Evolutionary conservation across 2,888 invertebrate genomes (phyloP), one percentile per base, ranked within the genome.

Genomic region (Acleris literana): DNA sequence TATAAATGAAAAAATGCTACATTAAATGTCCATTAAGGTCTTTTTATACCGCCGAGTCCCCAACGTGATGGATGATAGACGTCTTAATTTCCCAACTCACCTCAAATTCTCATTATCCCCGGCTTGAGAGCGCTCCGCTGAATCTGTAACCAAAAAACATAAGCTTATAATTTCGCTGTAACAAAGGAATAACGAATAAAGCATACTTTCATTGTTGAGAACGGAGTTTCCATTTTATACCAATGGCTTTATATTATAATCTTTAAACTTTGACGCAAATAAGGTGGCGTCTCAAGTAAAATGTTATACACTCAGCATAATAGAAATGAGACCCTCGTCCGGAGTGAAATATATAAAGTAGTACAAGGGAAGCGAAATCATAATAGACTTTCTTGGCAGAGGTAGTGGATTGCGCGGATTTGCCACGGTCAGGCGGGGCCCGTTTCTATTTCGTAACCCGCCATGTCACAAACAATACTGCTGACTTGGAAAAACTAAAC

Each of bases 81-180:
- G 69, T 68, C 66, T 72, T 76, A 76, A 76, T 78, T 78, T 75
- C 72, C 70, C 71, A 63, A 78, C 86, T 84, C 74, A 89, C 90
- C 88, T 90, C 87, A 89, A 88, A 86, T 86, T 73, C 76, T 81
- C 78, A 79, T 77, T 78, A 76, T 73, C 68, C 73, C 72, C 69
- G 75, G 70, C 68, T 76, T 70, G 70, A 72, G 69, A 64, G 68
- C 69, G 68, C 71, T 75, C 74, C 74, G 73, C 64, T 70, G 67
- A 72, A 83, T 84, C 90, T 90, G 88, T 53, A 87, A 89, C 68
- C 70, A 76, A 48, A 71, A 64, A 44, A 52, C 51, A 65, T 20
- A 63, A 65, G 49, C 68, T 62, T 70, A 71, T 65, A 62, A 62
- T 66, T 62, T 60, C 55, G 44, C 43, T 49, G 55, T 61, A 52